Base-by-base conservation (phyloP, 2,113 vertebrate species). In the Synchiropus splendidus region DNA sequence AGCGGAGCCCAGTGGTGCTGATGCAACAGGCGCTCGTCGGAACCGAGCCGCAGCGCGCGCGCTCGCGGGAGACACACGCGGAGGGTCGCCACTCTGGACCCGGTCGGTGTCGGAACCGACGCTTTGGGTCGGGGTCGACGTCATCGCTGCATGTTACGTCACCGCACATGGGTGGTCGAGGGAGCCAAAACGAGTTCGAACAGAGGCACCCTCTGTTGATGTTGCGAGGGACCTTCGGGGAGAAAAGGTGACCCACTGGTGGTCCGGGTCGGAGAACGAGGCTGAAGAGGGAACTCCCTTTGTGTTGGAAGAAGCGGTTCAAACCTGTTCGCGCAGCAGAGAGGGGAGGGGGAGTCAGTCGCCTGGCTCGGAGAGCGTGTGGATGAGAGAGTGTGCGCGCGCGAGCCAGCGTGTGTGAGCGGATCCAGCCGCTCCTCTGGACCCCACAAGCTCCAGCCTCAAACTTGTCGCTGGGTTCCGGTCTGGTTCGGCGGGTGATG, bases 271-370 rank as follows among this genome's bases (percentile, higher is more conserved):
- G 32, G 51, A 60, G 5, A 30, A 27, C 13, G 17, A 17, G 40
- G 31, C 8, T 13, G 10, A 32, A 39, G 79, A 90, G 89, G 87
- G 91, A 88, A 83, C 90, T 92, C 88, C 89, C 89, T 93, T 96
- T 96, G 90, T 95, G 92, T 93, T 94, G 90, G 95, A 91, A 83
- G 88, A 97, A 94, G 92, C 92, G 93, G 92, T 95, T 97, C 88
- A 92, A 97, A 93, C 93, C 92, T 94, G 92, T 93, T 97, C 90
- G 74, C 84, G 88, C 85, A 85, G 86, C 79, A 84, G 80, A 73
- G 62, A 54, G 48, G 66, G 66, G 66, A 78, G 58, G 80, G 43
- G 48, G 17, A 3, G 52, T n/a, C n/a, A n/a, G n/a, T n/a, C n/a
- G n/a, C n/a, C n/a, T n/a, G n/a, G n/a, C n/a, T n/a, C n/a, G n/a